phyloP scores from a whole-genome alignment of 1,140 invertebrate species.

The Macrobrachium rosenbergii region DNA sequence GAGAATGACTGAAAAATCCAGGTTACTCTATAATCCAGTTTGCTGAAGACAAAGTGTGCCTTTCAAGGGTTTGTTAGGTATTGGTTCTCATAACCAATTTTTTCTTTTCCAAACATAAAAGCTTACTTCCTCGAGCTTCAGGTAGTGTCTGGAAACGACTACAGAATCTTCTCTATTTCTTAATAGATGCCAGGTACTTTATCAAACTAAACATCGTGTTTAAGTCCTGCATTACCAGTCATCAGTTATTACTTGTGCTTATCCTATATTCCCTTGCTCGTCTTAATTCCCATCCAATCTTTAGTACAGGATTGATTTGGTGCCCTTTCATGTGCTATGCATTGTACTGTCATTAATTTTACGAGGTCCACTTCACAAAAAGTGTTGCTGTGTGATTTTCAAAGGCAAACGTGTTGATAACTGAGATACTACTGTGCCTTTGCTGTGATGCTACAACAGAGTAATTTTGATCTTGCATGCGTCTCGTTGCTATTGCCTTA shows the following conservation, averaged over 20 bases:
- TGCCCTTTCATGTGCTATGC: too few relatives aligned
- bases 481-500: too few relatives aligned
- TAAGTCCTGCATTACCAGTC: slow-evolving; percentile 6
- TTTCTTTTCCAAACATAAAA: slow-evolving; percentile 25
- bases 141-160: slow-evolving; percentile 44
- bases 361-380: too few relatives aligned
- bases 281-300: slow-evolving; percentile 9
- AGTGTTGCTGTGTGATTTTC: too few relatives aligned
- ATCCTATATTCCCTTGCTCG: neutral
- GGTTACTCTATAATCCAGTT: too few relatives aligned
- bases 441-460: too few relatives aligned
- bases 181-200: slow-evolving; percentile 58
- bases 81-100: slow-evolving; percentile 11
- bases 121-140: slow-evolving; percentile 41
- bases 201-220: slow-evolving; percentile 7
- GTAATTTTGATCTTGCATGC: too few relatives aligned
- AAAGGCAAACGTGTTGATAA: too few relatives aligned
- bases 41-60: too few relatives aligned
- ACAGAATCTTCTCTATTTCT: slow-evolving; percentile 59
- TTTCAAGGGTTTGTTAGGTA: neutral
- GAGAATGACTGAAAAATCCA: too few relatives aligned
- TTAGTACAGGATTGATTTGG: neutral
- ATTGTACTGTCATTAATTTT: too few relatives aligned
- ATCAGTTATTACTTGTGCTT: neutral
- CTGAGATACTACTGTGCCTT: too few relatives aligned